Conservation (phyloP, 35 echinoderm and acorn worm genomes). For the Heliocidaris erythrogramma region DNA sequence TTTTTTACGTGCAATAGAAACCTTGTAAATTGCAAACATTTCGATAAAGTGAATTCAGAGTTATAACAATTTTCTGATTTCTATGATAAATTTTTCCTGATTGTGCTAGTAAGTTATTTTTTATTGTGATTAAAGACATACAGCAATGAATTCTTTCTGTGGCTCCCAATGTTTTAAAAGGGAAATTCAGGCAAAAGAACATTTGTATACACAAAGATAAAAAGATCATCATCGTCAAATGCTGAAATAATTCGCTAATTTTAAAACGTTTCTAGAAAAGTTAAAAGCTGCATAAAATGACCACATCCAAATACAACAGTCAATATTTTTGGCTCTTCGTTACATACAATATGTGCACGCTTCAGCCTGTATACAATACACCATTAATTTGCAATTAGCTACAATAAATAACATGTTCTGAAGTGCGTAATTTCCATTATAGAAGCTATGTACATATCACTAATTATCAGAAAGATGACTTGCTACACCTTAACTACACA, state of each 20-base stretch:
- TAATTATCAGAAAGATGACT: background rate
- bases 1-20: no score
- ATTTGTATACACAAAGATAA: background rate
- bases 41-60: background rate
- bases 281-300: background rate
- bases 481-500: background rate
- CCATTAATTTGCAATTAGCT: background rate
- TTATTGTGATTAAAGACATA: background rate
- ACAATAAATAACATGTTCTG: constrained; percentile 41
- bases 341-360: background rate
- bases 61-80: background rate
- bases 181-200: background rate
- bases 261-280: background rate
- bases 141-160: background rate
- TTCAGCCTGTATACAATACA: constrained; percentile 9
- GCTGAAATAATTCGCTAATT: background rate
- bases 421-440: background rate
- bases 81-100: background rate
- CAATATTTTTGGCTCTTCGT: background rate
- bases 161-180: background rate
- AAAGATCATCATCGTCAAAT: background rate
- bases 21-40: no score
- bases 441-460: background rate
- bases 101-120: background rate
- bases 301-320: background rate